phyloP scores from a whole-genome alignment of 2,888 invertebrate species.

The Dascillus cervinus region DNA sequence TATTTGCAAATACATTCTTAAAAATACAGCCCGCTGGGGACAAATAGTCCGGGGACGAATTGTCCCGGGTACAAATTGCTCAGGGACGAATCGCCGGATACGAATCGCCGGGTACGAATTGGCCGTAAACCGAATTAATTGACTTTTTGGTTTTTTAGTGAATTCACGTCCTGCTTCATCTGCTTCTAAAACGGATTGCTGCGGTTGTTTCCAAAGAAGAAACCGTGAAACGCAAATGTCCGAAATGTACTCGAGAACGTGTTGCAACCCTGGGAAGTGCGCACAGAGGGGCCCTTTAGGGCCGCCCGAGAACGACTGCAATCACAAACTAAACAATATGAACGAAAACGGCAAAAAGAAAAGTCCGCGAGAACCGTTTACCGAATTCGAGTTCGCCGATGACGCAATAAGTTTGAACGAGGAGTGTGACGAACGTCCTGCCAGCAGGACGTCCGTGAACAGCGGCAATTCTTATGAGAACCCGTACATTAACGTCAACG shows the following conservation, averaged over 20 bases:
- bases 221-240: constrained; percentile 42
- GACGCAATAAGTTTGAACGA: constrained; percentile 40
- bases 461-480: constrained; percentile 34
- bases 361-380: constrained; percentile 22
- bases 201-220: constrained; percentile 40
- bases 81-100: too few species aligned
- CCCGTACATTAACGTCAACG: constrained; percentile 54
- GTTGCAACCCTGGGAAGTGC: constrained; percentile 32
- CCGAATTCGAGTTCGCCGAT: constrained; percentile 41
- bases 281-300: constrained; percentile 38
- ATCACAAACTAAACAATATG: constrained; percentile 48
- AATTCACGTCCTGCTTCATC: constrained; percentile 43
- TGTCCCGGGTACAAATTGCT: too few species aligned
- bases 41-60: too few species aligned
- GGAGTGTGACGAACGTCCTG: constrained; percentile 33
- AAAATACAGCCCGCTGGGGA: too few species aligned
- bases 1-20: too few species aligned
- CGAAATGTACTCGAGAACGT: constrained; percentile 51
- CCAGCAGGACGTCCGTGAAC: constrained; percentile 32
- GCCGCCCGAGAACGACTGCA: constrained; percentile 34
- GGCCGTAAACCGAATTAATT: constrained; percentile 11
- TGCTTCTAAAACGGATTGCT: constrained; percentile 40
- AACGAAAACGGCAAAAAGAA: constrained; percentile 31
- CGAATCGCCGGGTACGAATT: too few species aligned
- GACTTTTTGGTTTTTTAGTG: too few species aligned